Conservation (phyloP, 2,797 vertebrate genomes). For the Nothura maculosa region DNA sequence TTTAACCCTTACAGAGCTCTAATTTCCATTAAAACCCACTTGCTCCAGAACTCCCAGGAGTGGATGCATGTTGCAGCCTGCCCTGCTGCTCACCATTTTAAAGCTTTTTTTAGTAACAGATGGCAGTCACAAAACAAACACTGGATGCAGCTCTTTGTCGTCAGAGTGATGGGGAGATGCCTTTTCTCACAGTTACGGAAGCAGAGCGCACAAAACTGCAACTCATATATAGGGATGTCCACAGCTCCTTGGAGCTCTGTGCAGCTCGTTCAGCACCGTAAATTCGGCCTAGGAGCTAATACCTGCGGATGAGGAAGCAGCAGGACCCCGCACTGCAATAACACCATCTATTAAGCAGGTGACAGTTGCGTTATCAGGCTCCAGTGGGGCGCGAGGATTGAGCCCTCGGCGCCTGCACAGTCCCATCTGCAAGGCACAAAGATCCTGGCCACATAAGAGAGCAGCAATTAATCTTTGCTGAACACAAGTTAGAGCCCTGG, state of each 20-base stretch:
- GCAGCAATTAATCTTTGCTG: neutral
- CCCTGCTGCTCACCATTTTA: neutral
- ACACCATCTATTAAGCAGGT: neutral
- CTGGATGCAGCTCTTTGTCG: too few species aligned
- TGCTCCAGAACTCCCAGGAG: neutral
- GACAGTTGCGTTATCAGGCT: neutral
- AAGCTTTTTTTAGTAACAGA: neutral
- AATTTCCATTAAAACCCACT: neutral
- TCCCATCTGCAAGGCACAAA: neutral
- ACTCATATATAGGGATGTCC: neutral
- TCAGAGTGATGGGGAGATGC: neutral
- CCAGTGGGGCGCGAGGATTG: neutral
- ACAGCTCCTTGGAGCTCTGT: neutral
- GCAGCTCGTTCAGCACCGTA: neutral
- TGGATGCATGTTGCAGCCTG: neutral
- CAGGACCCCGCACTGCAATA: neutral
- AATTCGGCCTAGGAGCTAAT: neutral
- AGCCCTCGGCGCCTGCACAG: neutral
- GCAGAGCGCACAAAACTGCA: neutral
- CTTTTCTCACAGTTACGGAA: neutral
- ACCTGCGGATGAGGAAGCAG: neutral
- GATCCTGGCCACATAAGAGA: neutral
- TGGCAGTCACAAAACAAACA: neutral
- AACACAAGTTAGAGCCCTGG: neutral
- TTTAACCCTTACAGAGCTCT: neutral